Conservation (phyloP, 64 coral and sea anemone species). For the Stylophora pistillata region DNA sequence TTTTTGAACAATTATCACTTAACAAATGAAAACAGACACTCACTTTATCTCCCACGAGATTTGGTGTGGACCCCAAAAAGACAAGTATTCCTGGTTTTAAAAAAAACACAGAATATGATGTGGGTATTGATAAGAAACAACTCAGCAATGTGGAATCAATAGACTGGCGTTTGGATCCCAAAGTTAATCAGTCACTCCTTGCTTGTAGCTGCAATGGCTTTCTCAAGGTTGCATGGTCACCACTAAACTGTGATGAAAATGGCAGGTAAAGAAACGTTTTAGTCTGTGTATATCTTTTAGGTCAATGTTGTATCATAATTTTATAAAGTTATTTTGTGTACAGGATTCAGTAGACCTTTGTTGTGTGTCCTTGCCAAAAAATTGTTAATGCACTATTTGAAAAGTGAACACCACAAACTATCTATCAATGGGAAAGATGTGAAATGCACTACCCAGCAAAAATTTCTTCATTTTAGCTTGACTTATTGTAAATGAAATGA, state of each 20-base stretch:
- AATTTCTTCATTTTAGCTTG: too few relatives aligned
- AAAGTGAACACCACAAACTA: too few relatives aligned
- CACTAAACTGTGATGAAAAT: slow-evolving; percentile 42
- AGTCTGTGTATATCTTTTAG: not conserved
- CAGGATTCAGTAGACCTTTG: too few relatives aligned
- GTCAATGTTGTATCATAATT: not conserved
- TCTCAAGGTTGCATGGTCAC: slow-evolving; percentile 72
- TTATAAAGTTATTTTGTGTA: not conserved
- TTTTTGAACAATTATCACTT: not conserved
- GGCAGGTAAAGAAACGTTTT: slow-evolving; percentile 10
- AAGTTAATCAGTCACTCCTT: not conserved
- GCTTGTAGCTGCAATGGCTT: not conserved
- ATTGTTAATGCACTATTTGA: too few relatives aligned
- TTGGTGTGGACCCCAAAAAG: slow-evolving; percentile 51
- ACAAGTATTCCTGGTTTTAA: slow-evolving; percentile 12
- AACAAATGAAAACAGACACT: not conserved
- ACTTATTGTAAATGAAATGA: too few relatives aligned
- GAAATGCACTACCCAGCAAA: too few relatives aligned
- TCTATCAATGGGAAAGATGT: too few relatives aligned
- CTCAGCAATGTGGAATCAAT: not conserved
- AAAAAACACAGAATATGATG: slow-evolving; percentile 27
- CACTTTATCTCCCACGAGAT: not conserved
- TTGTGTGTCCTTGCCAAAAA: too few relatives aligned
- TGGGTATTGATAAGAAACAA: slow-evolving; percentile 21
- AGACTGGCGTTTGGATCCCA: slow-evolving; percentile 11